phyloP scores from a whole-genome alignment of 2,797 vertebrate species.

The Pachyuromys duprasi region DNA sequence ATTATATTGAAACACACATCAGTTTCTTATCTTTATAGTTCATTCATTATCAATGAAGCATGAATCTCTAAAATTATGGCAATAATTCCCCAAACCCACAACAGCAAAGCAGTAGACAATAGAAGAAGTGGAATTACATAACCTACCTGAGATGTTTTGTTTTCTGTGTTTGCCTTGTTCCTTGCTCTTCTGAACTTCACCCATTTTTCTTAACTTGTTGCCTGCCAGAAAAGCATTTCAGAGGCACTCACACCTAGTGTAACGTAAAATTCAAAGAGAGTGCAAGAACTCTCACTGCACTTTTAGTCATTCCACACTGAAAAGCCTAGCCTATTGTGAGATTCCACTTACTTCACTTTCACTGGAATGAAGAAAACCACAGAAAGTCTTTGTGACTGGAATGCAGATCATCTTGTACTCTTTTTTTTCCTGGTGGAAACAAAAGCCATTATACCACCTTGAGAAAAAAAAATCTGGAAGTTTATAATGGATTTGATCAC shows the following conservation, averaged over 20 bases:
- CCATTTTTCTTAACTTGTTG: neutral
- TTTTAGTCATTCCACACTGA: neutral
- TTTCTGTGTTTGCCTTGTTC: neutral
- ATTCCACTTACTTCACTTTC: neutral
- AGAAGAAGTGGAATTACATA: neutral
- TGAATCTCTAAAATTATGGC: neutral
- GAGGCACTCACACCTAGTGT: neutral
- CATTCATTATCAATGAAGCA: neutral
- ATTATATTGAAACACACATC: neutral
- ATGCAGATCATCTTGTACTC: neutral
- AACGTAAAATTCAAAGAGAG: neutral
- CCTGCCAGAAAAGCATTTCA: neutral
- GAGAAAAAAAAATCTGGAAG: neutral
- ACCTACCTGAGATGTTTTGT: neutral
- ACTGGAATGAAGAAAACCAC: neutral
- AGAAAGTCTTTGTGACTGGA: neutral
- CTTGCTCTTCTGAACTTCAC: neutral
- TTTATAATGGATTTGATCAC: neutral
- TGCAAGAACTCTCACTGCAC: neutral
- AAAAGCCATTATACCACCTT: neutral
- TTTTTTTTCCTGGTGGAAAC: neutral
- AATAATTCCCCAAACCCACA: neutral
- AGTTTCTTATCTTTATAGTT: conserved; percentile 14
- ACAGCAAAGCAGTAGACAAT: neutral
- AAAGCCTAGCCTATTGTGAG: neutral